Base-by-base conservation (phyloP, 2,797 vertebrate species). In the Alfaro cultratus region DNA sequence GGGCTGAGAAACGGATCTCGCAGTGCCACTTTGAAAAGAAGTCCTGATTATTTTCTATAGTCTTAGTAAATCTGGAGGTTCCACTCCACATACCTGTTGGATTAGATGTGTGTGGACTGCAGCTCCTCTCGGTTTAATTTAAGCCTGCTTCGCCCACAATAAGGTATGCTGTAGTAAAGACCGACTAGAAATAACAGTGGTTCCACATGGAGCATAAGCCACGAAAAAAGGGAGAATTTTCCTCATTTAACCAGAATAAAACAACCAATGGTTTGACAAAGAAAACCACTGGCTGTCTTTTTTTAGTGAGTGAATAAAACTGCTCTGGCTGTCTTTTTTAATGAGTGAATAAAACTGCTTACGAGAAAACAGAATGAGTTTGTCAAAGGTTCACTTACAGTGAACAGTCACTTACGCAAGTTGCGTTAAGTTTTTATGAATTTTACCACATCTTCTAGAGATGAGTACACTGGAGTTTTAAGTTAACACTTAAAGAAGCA, bases 61-160 rank as follows among this genome's bases (percentile, higher is more conserved):
- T 34, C 77, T 87, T 55, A 64, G 73, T 60, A 45, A 26, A 77
- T 75, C 29, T 81, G 78, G 53, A 68, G 67, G 51, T 73, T 79
- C 39, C 31, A 39, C 73, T 78, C 71, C 68, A 60, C 51, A 72
- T 80, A 73, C 74, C 46, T 15, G 11, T 8, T 49, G 83, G 87
- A 90, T 89, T 73, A 87, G 57, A 71, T 49, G 34, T 62, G 67
- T 85, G 78, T 82, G 83, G 68, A 89, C 77, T 77, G 74, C 71
- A 34, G 77, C n/a, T 55, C 43, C 36, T 74, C 78, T 82, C 60
- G 73, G 81, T 76, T 89, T 82, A 90, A 71, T 49, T 76, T 60
- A 75, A 83, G 47, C 64, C n/a, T 41, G 57, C 12, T n/a, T 45
- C 5, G 55, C 34, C 23, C 5, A 45, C 21, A 68, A 2, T 12